Conservation (phyloP, 2,113 vertebrate species). For the Nettapus auritus region DNA sequence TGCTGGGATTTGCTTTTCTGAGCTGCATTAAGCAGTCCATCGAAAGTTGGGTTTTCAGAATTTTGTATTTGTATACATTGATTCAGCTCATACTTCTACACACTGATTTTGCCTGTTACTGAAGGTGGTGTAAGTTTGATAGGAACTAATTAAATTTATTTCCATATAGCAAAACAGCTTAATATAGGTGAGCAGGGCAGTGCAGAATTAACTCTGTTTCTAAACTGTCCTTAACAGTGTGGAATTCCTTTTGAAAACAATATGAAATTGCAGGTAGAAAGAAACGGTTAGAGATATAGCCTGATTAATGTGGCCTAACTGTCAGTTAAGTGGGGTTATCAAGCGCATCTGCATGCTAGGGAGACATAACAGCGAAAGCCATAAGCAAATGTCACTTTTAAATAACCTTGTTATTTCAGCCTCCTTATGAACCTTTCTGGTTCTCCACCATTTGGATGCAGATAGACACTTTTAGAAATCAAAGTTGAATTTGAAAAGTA, state of each 20-base stretch:
- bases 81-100: constrained; percentile 29
- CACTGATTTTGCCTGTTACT: constrained; percentile 19
- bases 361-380: background rate
- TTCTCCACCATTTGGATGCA: background rate
- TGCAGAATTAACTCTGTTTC: background rate
- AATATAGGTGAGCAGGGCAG: background rate
- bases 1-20: constrained; percentile 56
- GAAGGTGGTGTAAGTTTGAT: constrained; percentile 46
- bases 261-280: background rate
- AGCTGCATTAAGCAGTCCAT: constrained; percentile 42
- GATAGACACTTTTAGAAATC: background rate
- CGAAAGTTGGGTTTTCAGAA: constrained; percentile 19
- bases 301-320: constrained; percentile 6
- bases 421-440: background rate
- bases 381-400: background rate
- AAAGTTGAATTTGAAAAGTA: background rate
- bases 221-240: background rate
- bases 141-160: constrained; percentile 47
- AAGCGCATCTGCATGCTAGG: background rate
- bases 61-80: constrained; percentile 38
- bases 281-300: background rate
- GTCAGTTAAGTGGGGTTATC: background rate
- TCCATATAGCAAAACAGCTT: constrained; percentile 29
- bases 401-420: background rate
- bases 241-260: constrained; percentile 15